Percentiles rank a stretch among this genome's conserved stretches.
Evolutionary conservation across 2,888 invertebrate species (phyloP).

Genomic region (Sacculina carcini): DNA sequence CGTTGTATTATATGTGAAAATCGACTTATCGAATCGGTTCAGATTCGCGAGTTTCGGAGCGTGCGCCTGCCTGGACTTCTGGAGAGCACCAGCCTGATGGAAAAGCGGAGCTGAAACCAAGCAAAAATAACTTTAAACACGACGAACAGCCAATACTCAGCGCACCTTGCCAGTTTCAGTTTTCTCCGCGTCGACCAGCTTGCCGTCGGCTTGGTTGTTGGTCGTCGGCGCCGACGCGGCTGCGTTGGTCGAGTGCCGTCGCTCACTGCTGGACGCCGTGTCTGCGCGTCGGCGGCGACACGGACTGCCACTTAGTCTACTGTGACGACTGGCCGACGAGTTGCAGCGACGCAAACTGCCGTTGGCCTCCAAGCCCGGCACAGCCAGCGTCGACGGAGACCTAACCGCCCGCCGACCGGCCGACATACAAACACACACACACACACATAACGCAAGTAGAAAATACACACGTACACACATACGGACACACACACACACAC

Average conservation of each 20-base stretch:
- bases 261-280: slow-evolving; percentile 7
- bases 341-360: neutral
- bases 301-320: neutral
- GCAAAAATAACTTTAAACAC: too few species aligned
- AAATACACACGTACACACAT: too few species aligned
- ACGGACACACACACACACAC: too few species aligned
- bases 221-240: neutral
- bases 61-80: too few species aligned
- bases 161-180: slow-evolving; percentile 44
- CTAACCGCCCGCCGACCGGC: neutral
- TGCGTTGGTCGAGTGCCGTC: neutral
- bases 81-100: too few species aligned
- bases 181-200: slow-evolving; percentile 62
- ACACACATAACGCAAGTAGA: too few species aligned
- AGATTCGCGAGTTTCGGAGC: too few species aligned
- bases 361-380: neutral
- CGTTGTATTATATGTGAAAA: too few species aligned
- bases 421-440: neutral
- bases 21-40: too few species aligned
- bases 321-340: neutral
- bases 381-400: neutral
- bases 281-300: neutral
- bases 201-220: slow-evolving; percentile 2
- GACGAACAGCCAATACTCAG: too few species aligned
- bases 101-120: too few species aligned